Evolutionary conservation across 2,888 invertebrate species (phyloP), one percentile per base, ranked within the genome.

Genomic region (Drepana falcataria): DNA sequence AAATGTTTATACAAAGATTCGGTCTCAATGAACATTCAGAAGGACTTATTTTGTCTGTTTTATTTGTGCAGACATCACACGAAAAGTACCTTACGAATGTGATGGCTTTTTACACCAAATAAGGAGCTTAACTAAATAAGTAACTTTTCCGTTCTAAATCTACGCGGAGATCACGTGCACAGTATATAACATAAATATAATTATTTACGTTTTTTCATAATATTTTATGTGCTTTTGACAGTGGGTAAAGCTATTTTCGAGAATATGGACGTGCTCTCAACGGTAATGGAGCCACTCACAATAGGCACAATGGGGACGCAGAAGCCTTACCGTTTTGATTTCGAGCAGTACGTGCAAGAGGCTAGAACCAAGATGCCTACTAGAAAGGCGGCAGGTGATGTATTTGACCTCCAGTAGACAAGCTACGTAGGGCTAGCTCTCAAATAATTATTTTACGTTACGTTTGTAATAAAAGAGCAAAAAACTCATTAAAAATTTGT

Each of bases 251-350:
- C 88, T 21, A 81, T 88, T 34, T 76, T 88, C 9, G 86, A 86
- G 57, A 91, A 90, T 55, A 69, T 90, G 70, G 89, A 89, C 6
- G 83, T 89, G 2, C 59, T 88, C 49, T 74, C 90, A 7, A 76
- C 78, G 4, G 54, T 87, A 21, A 64, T 91, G 73, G 90, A 90
- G 60, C 91, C 91, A 0, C 72, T 91, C 35, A 86, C 86, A 0
- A 66, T 91, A 9, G 91, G 91, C 4, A 90, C 90, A 0, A 77
- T 91, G 83, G 90, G 90, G 2, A 88, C 90, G 1, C 90, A 90
- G 61, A 90, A 90, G 57, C 89, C 91, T 2, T 90, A 85, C 61
- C 74, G 87, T n/a, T 87, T 89, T 55, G 62, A 69, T 35, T 90
- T 89, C 60, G 89, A 90, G 59, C 88, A 89, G 60, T 91, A 90